These are phyloP conservation scores for Aplysina aerophoba DNA, from an alignment of 37 sponge, comb jelly and placozoan genomes.

Conservation along the genomic window DNA sequence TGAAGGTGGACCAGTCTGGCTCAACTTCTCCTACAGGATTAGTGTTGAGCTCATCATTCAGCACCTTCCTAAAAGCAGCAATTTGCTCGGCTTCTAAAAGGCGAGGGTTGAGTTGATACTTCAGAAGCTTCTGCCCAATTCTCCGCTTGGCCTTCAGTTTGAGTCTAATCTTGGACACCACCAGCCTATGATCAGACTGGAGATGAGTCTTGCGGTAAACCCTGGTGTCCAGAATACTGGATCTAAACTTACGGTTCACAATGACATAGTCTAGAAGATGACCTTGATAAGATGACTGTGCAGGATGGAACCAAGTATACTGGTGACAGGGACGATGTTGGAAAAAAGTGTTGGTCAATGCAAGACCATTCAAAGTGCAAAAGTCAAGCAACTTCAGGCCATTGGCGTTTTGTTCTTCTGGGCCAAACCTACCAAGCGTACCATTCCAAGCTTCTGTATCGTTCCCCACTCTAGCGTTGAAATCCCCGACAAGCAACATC, in stretches of 20 bases:
- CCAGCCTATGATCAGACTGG: not conserved
- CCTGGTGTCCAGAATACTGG: not conserved
- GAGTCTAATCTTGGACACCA: not conserved
- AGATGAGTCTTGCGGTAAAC: not conserved
- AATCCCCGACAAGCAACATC: not conserved
- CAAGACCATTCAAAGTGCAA: not conserved
- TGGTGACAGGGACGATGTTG: not conserved
- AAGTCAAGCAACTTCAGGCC: not conserved
- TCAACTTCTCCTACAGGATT: not conserved
- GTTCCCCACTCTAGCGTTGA: not conserved
- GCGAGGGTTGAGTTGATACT: not conserved
- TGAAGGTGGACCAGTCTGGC: not conserved
- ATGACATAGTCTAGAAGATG: not conserved
- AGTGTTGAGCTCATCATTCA: not conserved
- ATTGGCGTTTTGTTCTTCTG: not conserved
- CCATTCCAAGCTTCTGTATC: no score
- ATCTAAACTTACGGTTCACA: not conserved
- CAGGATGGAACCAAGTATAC: not conserved
- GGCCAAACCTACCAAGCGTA: not conserved
- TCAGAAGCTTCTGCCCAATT: not conserved
- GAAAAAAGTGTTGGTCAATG: not conserved
- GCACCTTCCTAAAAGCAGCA: not conserved
- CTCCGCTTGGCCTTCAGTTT: not conserved
- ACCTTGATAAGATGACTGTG: not conserved
- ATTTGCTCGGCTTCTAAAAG: not conserved